Percentiles rank a stretch among this genome's conserved stretches.
phyloP scores from a whole-genome alignment of 2,113 vertebrate species.

The Polyodon spathula region DNA sequence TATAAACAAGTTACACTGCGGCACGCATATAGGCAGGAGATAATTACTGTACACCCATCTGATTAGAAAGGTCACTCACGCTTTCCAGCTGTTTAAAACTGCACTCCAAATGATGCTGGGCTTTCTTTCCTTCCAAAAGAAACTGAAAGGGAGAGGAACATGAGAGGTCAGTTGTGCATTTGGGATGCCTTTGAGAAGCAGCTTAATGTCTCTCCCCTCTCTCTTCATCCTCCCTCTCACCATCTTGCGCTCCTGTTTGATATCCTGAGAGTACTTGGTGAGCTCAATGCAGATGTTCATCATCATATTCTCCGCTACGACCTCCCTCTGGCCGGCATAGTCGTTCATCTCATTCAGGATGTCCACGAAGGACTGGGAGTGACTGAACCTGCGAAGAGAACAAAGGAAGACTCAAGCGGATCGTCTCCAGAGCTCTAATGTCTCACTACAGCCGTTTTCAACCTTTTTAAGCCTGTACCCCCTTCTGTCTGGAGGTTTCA shows the following conservation, averaged over 20 bases:
- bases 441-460: too few species aligned
- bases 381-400: constrained; percentile 57
- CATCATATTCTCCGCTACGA: constrained; percentile 76
- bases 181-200: too few species aligned
- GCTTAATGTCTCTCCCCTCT: constrained; percentile 15
- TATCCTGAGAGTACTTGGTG: constrained; percentile 73
- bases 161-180: background rate
- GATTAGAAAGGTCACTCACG: constrained; percentile 53
- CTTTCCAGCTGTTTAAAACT: constrained; percentile 77
- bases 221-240: constrained; percentile 38
- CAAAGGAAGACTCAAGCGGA: too few species aligned
- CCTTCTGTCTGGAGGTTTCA: too few species aligned
- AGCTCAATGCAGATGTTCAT: constrained; percentile 73
- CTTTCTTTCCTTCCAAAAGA: constrained; percentile 71
- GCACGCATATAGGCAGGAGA: too few species aligned
- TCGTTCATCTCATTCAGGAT: constrained; percentile 79
- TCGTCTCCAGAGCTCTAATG: too few species aligned
- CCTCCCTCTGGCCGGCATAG: constrained; percentile 77
- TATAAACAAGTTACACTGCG: too few species aligned
- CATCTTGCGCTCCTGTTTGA: constrained; percentile 78
- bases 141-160: constrained; percentile 52
- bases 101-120: constrained; percentile 75
- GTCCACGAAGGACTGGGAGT: constrained; percentile 73
- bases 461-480: too few species aligned
- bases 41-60: background rate